These are phyloP conservation scores for Hydrozoanthus gracilis DNA, from an alignment of 92 coral and sea anemone species.

Conservation along the genomic window DNA sequence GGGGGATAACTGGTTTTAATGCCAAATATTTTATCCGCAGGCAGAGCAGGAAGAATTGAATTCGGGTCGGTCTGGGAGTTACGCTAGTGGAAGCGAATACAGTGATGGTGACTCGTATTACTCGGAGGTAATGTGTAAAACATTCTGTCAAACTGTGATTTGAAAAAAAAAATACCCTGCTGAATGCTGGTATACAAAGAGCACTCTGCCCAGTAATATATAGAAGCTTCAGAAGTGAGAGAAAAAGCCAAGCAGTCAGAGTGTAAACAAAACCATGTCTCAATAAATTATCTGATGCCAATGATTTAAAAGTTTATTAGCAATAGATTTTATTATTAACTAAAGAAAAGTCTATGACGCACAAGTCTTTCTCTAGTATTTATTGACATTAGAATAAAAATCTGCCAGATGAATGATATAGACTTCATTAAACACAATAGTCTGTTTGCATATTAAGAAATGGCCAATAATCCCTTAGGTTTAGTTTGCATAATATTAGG, in stretches of 20 bases:
- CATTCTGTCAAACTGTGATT: background rate
- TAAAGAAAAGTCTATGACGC: background rate
- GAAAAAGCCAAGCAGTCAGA: background rate
- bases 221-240: background rate
- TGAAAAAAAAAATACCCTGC: background rate
- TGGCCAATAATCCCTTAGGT: background rate
- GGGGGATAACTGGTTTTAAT: background rate
- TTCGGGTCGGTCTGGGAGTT: conserved; percentile 88
- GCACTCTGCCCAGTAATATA: background rate
- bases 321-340: background rate
- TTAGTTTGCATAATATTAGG: conserved; percentile 22
- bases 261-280: background rate
- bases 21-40: conserved; percentile 30
- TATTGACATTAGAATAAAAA: conserved; percentile 9
- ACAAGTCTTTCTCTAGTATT: background rate
- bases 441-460: conserved; percentile 22
- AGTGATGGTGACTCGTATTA: conserved; percentile 90
- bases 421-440: conserved; percentile 5
- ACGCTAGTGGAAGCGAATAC: conserved; percentile 89
- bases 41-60: conserved; percentile 70
- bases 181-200: background rate
- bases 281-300: background rate
- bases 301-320: background rate
- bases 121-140: conserved; percentile 75
- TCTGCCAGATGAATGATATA: conserved; percentile 2